Evolutionary conservation across 92 coral and sea anemone genomes (phyloP).

Genomic region (Zoanthus sociatus): DNA sequence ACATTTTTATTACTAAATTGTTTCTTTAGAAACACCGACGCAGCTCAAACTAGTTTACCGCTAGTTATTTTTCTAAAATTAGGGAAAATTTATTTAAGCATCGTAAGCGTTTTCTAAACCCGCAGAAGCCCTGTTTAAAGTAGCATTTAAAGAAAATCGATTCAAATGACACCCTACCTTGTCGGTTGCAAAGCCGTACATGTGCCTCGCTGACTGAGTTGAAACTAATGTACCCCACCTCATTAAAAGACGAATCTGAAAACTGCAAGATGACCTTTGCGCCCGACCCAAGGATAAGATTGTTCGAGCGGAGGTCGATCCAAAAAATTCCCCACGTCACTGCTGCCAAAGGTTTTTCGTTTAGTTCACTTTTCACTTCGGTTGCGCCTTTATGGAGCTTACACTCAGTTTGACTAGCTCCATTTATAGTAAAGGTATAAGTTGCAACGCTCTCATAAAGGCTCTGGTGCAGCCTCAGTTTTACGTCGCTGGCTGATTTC

Average conservation of each 20-base stretch:
- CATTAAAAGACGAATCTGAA: constrained; percentile 57
- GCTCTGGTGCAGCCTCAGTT: constrained; percentile 49
- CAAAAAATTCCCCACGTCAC: constrained; percentile 58
- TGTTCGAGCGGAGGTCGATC: constrained; percentile 87
- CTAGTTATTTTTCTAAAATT: too few species aligned
- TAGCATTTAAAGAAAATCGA: too few species aligned
- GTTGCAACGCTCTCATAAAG: constrained; percentile 14
- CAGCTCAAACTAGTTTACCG: too few species aligned
- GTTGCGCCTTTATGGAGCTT: constrained; percentile 5
- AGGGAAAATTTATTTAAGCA: too few species aligned
- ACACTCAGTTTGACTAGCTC: not conserved
- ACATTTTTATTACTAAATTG: too few species aligned
- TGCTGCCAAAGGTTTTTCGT: constrained; percentile 10
- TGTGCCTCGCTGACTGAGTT: constrained; percentile 27
- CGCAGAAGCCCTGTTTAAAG: too few species aligned
- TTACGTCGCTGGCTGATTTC: constrained; percentile 21
- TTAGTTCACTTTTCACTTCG: not conserved
- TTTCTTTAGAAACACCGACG: too few species aligned
- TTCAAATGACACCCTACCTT: constrained; percentile 40
- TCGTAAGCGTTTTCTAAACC: too few species aligned
- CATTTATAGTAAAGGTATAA: constrained; percentile 63
- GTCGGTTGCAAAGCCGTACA: constrained; percentile 57
- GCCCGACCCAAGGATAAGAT: constrained; percentile 86
- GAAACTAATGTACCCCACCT: constrained; percentile 72
- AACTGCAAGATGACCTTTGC: constrained; percentile 57